A percentile compares a stretch with the other conserved stretches of the same genome.
Evolutionary conservation across 2,113 vertebrate species (phyloP).

Genomic region (Actinemys pallida): DNA sequence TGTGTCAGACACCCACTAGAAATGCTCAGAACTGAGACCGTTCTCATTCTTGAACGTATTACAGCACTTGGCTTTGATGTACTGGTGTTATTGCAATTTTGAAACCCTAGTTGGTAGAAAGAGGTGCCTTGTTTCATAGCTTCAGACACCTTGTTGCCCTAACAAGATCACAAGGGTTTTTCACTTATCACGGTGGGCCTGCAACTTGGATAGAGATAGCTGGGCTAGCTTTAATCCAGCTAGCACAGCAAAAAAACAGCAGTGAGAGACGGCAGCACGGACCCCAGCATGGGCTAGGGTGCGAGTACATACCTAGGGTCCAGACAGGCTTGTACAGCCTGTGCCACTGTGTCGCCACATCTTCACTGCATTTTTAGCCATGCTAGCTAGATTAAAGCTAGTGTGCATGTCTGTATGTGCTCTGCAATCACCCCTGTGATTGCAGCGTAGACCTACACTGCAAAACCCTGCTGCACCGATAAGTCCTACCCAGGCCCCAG

Average conservation of each 20-base stretch:
- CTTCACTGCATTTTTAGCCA: not conserved
- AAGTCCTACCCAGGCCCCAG: not conserved
- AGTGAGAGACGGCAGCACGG: not conserved
- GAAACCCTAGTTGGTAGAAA: conserved; percentile 48
- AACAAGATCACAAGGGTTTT: not conserved
- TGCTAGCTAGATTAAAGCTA: not conserved
- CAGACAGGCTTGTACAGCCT: not conserved
- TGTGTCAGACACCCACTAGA: not conserved
- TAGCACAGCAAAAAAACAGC: not conserved
- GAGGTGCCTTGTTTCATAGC: not conserved
- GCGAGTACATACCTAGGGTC: not conserved
- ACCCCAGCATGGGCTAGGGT: not conserved
- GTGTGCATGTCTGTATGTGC: not conserved
- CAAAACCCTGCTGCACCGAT: not conserved
- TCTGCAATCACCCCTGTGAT: not conserved
- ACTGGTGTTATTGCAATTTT: not conserved
- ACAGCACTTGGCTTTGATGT: conserved; percentile 28
- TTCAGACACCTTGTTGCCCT: not conserved
- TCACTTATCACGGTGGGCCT: not conserved
- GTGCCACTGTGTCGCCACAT: rapidly evolving
- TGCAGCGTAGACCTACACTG: not conserved
- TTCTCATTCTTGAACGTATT: conserved; percentile 40
- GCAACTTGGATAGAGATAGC: not conserved
- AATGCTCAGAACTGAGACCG: conserved; percentile 11
- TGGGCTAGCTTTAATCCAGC: not conserved